Evolutionary conservation across 2,797 vertebrate genomes (phyloP).

Genomic region (Petrocephalus sullivani): DNA sequence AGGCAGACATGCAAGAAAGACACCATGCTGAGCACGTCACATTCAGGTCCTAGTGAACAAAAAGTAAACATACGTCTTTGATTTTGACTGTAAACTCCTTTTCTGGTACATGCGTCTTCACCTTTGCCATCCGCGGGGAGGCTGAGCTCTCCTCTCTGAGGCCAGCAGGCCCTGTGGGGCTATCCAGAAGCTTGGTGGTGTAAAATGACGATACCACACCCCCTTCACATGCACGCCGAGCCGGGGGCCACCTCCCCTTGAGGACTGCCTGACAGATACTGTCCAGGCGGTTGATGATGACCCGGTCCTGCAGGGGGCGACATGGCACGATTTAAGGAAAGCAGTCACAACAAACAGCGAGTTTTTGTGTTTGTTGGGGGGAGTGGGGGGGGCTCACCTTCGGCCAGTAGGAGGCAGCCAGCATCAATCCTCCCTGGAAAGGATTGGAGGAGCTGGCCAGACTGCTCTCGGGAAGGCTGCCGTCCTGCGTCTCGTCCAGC

Average conservation of each 20-base stretch:
- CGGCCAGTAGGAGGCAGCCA: constrained; percentile 94
- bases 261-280: constrained; percentile 95
- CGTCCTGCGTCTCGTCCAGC: constrained; percentile 88
- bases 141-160: constrained; percentile 77
- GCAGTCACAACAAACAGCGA: constrained; percentile 9
- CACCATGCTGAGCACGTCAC: not conserved
- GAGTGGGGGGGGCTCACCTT: constrained; percentile 70
- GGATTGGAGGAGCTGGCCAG: constrained; percentile 75
- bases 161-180: constrained; percentile 60
- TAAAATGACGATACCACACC: constrained; percentile 94
- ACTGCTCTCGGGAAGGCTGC: constrained; percentile 80
- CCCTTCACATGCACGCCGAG: constrained; percentile 80
- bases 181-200: constrained; percentile 93
- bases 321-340: not conserved
- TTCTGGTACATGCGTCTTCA: constrained; percentile 99
- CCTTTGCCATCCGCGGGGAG: constrained; percentile 95
- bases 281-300: constrained; percentile 96
- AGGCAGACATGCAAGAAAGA: constrained; percentile 52
- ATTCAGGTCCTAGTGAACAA: constrained; percentile 38
- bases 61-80: constrained; percentile 99
- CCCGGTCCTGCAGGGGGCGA: constrained; percentile 74
- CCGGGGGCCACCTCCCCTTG: constrained; percentile 93
- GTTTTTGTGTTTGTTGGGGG: not conserved
- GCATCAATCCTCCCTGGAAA: constrained; percentile 85
- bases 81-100: constrained; percentile 99